phyloP scores from a whole-genome alignment of 2,113 vertebrate species.

The Azemiops feae region DNA sequence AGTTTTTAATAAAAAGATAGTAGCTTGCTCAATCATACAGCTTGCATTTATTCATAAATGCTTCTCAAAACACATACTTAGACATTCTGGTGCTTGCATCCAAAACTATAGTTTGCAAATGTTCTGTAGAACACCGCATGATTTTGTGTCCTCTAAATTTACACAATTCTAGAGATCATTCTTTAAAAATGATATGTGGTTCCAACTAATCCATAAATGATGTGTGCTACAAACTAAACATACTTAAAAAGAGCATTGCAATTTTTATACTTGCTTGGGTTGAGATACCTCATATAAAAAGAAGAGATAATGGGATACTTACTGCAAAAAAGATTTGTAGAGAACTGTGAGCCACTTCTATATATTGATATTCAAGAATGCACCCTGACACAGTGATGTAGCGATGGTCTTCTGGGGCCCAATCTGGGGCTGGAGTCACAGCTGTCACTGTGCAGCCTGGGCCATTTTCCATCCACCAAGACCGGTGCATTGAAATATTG shows the following conservation, averaged over 20 bases:
- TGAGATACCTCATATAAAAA: slow-evolving; percentile 13
- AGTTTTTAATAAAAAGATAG: background rate
- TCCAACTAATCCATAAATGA: too few relatives aligned
- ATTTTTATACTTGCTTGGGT: background rate
- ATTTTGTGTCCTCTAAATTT: background rate
- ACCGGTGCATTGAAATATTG: slow-evolving; percentile 99
- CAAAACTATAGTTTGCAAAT: background rate
- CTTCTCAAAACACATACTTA: background rate
- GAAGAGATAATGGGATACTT: slow-evolving; percentile 70
- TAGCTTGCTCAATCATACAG: background rate
- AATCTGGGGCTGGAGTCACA: slow-evolving; percentile 93
- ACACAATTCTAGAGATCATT: background rate
- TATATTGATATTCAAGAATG: slow-evolving; percentile 94
- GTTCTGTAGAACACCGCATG: background rate
- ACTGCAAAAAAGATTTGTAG: slow-evolving; percentile 98
- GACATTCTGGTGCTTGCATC: background rate
- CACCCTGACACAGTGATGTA: slow-evolving; percentile 97
- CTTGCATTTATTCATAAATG: background rate
- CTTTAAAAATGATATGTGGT: background rate
- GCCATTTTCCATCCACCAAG: slow-evolving; percentile 99
- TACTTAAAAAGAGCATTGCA: background rate
- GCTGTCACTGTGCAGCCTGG: slow-evolving; percentile 94
- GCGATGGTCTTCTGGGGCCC: slow-evolving; percentile 97
- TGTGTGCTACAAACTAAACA: background rate
- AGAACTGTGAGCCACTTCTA: slow-evolving; percentile 96